Percentiles rank a stretch among this genome's conserved stretches.
Conservation (phyloP, 2,888 invertebrate species). For the Oegoconia quadripuncta region DNA sequence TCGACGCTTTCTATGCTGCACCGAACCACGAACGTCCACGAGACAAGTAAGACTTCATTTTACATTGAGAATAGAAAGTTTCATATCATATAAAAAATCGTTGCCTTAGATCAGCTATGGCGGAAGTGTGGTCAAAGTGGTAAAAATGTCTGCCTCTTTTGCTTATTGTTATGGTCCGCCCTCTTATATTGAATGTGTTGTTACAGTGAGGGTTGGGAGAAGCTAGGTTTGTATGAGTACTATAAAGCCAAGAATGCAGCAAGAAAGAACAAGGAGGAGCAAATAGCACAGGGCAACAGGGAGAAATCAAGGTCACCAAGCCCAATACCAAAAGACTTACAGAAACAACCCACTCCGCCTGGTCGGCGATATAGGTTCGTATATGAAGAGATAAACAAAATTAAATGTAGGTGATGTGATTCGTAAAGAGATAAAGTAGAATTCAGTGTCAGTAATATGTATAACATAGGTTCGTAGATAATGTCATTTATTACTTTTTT, state of each 20-base stretch:
- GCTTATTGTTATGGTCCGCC: too few relatives aligned
- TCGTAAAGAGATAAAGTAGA: neutral
- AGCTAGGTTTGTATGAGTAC: conserved; percentile 97
- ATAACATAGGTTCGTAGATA: too few relatives aligned
- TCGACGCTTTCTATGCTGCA: conserved; percentile 97
- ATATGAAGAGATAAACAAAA: neutral
- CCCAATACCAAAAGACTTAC: conserved; percentile 86
- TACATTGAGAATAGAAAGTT: neutral
- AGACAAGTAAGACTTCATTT: conserved; percentile 86
- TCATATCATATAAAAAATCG: neutral
- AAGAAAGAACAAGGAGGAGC: conserved; percentile 92
- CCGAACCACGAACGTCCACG: conserved; percentile 97
- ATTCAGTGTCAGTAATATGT: too few relatives aligned
- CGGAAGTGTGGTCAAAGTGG: neutral
- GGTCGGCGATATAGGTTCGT: conserved; percentile 84
- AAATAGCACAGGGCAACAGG: conserved; percentile 84
- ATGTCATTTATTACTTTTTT: too few relatives aligned
- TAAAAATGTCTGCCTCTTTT: neutral
- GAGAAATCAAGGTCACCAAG: conserved; percentile 88
- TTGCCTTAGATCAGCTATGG: neutral
- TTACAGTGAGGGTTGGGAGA: conserved; percentile 97
- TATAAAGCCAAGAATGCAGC: conserved; percentile 97
- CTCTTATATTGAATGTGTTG: too few relatives aligned
- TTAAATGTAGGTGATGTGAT: neutral
- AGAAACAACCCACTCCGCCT: conserved; percentile 85